Evolutionary conservation across 2,113 vertebrate species (phyloP).

Genomic region (Phoxinus phoxinus): DNA sequence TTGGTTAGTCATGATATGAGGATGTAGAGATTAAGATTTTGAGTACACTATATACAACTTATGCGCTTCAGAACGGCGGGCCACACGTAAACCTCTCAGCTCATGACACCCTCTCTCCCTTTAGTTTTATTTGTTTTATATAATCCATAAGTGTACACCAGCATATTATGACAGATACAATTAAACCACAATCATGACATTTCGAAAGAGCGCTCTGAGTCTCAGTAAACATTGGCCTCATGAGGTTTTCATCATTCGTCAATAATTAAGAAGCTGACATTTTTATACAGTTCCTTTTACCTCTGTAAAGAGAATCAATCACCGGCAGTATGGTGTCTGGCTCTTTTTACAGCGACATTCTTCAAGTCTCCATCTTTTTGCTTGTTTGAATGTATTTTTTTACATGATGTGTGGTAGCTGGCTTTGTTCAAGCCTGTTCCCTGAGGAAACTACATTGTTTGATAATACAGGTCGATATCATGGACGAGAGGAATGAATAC

Average conservation of each 20-base stretch:
- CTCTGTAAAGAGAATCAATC: slow-evolving; percentile 16
- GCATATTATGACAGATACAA: slow-evolving; percentile 19
- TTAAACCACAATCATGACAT: slow-evolving; percentile 42
- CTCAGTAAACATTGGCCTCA: slow-evolving; percentile 25
- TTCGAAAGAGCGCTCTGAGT: not conserved
- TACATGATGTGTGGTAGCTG: slow-evolving; percentile 45
- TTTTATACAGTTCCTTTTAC: slow-evolving; percentile 7
- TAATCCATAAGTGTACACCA: not conserved
- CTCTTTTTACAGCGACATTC: slow-evolving; percentile 38
- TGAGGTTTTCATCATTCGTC: slow-evolving; percentile 33
- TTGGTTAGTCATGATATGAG: not conserved
- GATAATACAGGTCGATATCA: slow-evolving; percentile 50
- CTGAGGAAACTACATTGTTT: slow-evolving; percentile 14
- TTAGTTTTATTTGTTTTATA: not conserved
- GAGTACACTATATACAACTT: not conserved
- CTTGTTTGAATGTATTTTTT: slow-evolving; percentile 49
- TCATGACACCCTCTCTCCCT: not conserved
- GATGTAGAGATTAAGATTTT: not conserved
- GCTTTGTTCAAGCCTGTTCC: slow-evolving; percentile 35
- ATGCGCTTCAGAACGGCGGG: not conserved
- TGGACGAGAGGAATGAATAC: slow-evolving; percentile 42
- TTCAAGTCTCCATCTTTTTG: slow-evolving; percentile 39
- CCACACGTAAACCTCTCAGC: not conserved
- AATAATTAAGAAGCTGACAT: slow-evolving; percentile 30
- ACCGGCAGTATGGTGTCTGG: slow-evolving; percentile 26